phyloP scores from a whole-genome alignment of 2,113 vertebrate species.

The Calidris pygmaea region DNA sequence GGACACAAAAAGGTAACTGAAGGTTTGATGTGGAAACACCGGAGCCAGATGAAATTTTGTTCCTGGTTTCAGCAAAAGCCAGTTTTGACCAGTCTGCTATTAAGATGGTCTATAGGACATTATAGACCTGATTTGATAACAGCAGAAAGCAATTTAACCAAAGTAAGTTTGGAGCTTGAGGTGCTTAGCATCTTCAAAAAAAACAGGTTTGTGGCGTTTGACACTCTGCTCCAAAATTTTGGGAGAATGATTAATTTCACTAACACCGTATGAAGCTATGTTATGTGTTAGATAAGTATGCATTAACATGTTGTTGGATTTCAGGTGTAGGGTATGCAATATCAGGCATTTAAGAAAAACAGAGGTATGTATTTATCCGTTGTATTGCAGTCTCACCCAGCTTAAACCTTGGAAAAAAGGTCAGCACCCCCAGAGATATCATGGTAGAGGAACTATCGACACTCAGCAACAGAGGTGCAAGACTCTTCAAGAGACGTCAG shows the following conservation, averaged over 20 bases:
- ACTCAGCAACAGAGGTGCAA: slow-evolving; percentile 89
- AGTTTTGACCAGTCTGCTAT: background rate
- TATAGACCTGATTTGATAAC: background rate
- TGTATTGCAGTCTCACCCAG: slow-evolving; percentile 75
- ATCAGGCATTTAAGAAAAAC: background rate
- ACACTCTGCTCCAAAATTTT: background rate
- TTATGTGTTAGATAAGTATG: background rate
- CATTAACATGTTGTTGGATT: background rate
- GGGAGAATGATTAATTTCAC: background rate
- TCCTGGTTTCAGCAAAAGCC: background rate
- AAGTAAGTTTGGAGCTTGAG: background rate
- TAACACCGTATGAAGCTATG: background rate
- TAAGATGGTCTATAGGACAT: background rate
- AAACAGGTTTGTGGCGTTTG: background rate
- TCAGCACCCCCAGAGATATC: slow-evolving; percentile 90
- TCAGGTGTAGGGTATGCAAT: background rate
- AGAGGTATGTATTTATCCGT: background rate
- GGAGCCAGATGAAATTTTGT: background rate
- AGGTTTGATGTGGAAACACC: background rate
- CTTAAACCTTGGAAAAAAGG: slow-evolving; percentile 90
- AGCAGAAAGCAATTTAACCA: background rate
- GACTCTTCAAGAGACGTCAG: slow-evolving; percentile 95
- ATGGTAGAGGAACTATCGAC: slow-evolving; percentile 95
- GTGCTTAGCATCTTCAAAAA: background rate
- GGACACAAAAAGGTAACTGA: background rate